Base-by-base conservation (phyloP, 2,113 vertebrate genomes). In the Hippoglossus stenolepis region DNA sequence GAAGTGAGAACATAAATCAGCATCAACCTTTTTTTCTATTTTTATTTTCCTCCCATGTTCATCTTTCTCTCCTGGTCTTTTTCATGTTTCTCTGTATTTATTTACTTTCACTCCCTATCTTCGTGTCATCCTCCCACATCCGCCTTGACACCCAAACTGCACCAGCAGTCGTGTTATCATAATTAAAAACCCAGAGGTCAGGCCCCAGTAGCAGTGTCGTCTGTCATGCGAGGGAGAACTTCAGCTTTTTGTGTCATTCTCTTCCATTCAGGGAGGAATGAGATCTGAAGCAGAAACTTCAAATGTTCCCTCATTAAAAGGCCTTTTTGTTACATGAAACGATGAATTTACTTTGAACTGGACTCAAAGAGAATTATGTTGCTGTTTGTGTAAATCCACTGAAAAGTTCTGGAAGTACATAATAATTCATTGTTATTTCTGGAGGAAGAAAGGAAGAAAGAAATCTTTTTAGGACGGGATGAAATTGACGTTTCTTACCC, bases 271-370 rank as follows among this genome's bases (percentile, higher is more conserved):
- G 26, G 2, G 5, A 18, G 12, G 13, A 1, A 21, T 66, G 28
- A 57, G 53, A 47, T 58, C 11, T 15, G 7, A 43, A 28, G 17
- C 5, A 7, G 11, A 73, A 26, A n/a, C 40, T 54, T 74, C 5
- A 49, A 45, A 63, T 51, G 62, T 8, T 35, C 13, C 7, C 5
- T 12, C 2, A 40, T 5, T 35, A 54, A 75, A 47, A 15, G 2
- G 20, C 35, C 18, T 13, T 20, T 23, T 45, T 64, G 56, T 80
- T 43, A 53, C 23, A 66, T 73, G 38, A 82, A 79, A 87, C 17
- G 31, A 54, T 24, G 40, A 7, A 11, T 63, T 43, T 3, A 28
- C 45, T 66, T 62, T 64, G 63, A 43, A 45, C 24, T 45, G n/a
- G n/a, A 51, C 21, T 77, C 43, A 64, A 74, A 76, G 68, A 59